phyloP scores from a whole-genome alignment of 2,888 invertebrate species.

The Anarsia innoxiella region DNA sequence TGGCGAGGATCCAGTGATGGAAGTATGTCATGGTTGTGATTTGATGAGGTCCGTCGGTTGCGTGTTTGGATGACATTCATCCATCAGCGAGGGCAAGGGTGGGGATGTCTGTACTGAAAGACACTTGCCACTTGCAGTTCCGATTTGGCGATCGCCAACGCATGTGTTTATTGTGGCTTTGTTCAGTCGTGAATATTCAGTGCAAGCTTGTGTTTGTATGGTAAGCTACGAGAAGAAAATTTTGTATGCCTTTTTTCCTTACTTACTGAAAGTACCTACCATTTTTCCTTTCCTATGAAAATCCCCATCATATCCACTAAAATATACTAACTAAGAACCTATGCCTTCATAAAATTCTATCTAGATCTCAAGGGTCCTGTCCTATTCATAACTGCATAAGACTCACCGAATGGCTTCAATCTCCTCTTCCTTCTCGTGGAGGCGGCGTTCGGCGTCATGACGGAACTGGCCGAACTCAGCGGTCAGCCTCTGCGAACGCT shows the following conservation, averaged over 20 bases:
- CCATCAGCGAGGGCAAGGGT: conserved; percentile 41
- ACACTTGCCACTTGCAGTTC: conserved; percentile 37
- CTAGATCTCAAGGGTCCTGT: too few species aligned
- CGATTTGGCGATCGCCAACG: conserved; percentile 34
- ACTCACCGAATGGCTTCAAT: conserved; percentile 97
- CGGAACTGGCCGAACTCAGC: conserved; percentile 96
- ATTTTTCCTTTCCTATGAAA: too few species aligned
- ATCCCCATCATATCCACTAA: too few species aligned
- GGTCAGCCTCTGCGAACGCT: conserved; percentile 93
- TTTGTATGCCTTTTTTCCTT: too few species aligned
- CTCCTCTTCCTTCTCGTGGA: conserved; percentile 99
- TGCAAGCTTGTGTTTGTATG: conserved; percentile 2
- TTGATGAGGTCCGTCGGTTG: conserved; percentile 33
- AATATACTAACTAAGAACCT: too few species aligned
- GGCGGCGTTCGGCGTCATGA: conserved; percentile 96
- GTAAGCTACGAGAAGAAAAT: too few species aligned
- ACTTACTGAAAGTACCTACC: too few species aligned
- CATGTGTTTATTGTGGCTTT: conserved; percentile 26
- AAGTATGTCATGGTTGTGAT: conserved; percentile 53
- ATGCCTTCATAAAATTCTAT: too few species aligned
- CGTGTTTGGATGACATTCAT: conserved; percentile 45
- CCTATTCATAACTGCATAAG: too few species aligned
- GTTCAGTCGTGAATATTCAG: conserved; percentile 21
- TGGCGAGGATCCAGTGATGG: conserved; percentile 42
- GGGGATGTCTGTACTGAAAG: conserved; percentile 39